Evolutionary conservation across 2,888 invertebrate species (phyloP).

Genomic region (Nomada lathburiana): DNA sequence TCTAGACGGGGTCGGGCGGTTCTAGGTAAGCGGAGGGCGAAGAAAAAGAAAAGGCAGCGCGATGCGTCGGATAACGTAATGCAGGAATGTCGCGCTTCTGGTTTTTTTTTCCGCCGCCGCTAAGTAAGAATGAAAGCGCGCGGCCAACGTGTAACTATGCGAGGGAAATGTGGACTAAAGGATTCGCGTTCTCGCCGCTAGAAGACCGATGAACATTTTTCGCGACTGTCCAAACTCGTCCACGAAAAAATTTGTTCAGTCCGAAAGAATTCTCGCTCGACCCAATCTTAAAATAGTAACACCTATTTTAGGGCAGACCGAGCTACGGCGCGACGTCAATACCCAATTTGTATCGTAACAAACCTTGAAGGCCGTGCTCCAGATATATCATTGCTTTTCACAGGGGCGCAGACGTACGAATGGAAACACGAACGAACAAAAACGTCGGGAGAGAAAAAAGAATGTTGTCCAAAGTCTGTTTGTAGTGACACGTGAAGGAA

Average conservation of each 20-base stretch:
- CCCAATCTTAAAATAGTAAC: neutral
- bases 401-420: no score
- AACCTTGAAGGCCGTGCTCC: neutral
- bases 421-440: no score
- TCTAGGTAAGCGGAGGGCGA: slow-evolving; percentile 38
- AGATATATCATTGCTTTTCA: no score
- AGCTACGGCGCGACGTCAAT: neutral
- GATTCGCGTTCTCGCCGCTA: slow-evolving; percentile 48
- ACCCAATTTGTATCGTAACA: neutral
- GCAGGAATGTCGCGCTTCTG: slow-evolving; percentile 71
- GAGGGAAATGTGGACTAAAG: slow-evolving; percentile 57
- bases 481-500: slow-evolving; percentile 42
- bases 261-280: neutral
- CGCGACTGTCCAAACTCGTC: neutral
- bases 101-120: slow-evolving; percentile 59
- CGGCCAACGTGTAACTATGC: slow-evolving; percentile 61
- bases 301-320: neutral
- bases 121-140: slow-evolving; percentile 60
- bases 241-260: neutral
- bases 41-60: slow-evolving; percentile 33
- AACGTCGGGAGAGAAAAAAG: neutral
- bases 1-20: slow-evolving; percentile 46
- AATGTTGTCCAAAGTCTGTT: neutral
- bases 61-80: slow-evolving; percentile 66
- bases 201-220: slow-evolving; percentile 29